Percentiles rank a stretch among this genome's conserved stretches.
phyloP scores from a whole-genome alignment of 2,888 invertebrate species.

The Eulithis testata region DNA sequence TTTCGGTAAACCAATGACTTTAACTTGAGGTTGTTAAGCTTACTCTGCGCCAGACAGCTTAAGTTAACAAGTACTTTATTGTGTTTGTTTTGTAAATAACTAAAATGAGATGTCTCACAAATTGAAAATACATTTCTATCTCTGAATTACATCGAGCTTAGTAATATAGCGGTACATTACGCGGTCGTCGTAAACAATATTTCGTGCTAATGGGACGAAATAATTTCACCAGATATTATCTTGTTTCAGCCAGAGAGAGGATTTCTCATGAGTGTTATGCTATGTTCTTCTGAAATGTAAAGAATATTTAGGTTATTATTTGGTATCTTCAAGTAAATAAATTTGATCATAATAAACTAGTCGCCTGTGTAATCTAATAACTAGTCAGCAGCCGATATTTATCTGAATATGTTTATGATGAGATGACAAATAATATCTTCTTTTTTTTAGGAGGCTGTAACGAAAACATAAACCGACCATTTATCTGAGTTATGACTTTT shows the following conservation, averaged over 20 bases:
- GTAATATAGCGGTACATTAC: slow-evolving; percentile 8
- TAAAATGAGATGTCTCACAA: slow-evolving; percentile 10
- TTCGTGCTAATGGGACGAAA: slow-evolving; percentile 25
- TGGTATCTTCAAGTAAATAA: not conserved
- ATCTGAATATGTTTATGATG: too few relatives aligned
- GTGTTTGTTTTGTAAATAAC: slow-evolving; percentile 4
- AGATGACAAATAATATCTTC: too few relatives aligned
- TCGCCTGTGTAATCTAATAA: too few relatives aligned
- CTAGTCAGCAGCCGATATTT: too few relatives aligned
- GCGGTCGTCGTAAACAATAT: slow-evolving; percentile 21
- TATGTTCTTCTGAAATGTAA: slow-evolving; percentile 23
- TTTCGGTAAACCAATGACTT: not conserved
- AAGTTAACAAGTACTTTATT: not conserved
- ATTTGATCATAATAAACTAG: too few relatives aligned
- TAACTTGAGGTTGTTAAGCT: too few relatives aligned
- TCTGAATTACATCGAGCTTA: slow-evolving; percentile 5
- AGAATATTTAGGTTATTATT: slow-evolving; percentile 13
- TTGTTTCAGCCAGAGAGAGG: slow-evolving; percentile 27
- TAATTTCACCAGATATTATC: slow-evolving; percentile 29
- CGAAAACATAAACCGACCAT: too few relatives aligned
- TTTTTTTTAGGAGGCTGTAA: too few relatives aligned
- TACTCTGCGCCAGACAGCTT: too few relatives aligned
- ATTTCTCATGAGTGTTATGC: slow-evolving; percentile 35
- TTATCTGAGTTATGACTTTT: too few relatives aligned
- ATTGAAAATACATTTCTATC: slow-evolving; percentile 14